Evolutionary conservation across 2,113 vertebrate genomes (phyloP).

Genomic region (Sinocyclocheilus anshuiensis): DNA sequence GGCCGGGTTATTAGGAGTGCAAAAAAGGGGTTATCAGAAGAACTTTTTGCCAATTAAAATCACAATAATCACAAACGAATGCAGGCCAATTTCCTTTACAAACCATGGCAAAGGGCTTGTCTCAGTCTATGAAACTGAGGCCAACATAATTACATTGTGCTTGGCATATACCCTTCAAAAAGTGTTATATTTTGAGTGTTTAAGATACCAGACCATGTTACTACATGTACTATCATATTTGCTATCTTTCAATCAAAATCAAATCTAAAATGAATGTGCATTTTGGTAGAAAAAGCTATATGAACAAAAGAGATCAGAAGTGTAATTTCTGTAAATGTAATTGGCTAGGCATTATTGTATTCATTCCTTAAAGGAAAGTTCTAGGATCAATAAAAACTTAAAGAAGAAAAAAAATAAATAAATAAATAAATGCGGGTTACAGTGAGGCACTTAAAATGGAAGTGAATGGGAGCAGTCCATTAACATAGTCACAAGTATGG

Average conservation of each 20-base stretch:
- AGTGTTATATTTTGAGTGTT: not conserved
- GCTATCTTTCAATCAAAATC: not conserved
- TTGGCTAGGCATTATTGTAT: not conserved
- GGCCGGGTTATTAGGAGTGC: not conserved
- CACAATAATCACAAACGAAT: not conserved
- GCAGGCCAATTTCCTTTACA: not conserved
- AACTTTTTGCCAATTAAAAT: not conserved
- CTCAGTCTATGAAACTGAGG: not conserved
- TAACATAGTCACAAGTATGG: not conserved
- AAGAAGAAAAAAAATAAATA: no score
- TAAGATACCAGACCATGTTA: not conserved
- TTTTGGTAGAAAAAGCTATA: not conserved
- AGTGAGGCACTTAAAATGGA: not conserved
- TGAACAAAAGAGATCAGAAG: not conserved
- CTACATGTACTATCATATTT: not conserved
- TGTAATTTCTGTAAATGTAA: not conserved
- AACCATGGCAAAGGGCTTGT: not conserved
- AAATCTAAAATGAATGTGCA: not conserved
- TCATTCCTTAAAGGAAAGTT: not conserved
- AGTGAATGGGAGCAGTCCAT: not conserved
- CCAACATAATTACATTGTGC: not conserved
- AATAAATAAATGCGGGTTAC: not conserved
- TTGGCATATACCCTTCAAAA: not conserved
- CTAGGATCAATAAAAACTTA: no score
- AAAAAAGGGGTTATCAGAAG: not conserved